Evolutionary conservation across 2,113 vertebrate genomes (phyloP), one percentile per base, ranked within the genome.

Genomic region (Lepisosteus oculatus): DNA sequence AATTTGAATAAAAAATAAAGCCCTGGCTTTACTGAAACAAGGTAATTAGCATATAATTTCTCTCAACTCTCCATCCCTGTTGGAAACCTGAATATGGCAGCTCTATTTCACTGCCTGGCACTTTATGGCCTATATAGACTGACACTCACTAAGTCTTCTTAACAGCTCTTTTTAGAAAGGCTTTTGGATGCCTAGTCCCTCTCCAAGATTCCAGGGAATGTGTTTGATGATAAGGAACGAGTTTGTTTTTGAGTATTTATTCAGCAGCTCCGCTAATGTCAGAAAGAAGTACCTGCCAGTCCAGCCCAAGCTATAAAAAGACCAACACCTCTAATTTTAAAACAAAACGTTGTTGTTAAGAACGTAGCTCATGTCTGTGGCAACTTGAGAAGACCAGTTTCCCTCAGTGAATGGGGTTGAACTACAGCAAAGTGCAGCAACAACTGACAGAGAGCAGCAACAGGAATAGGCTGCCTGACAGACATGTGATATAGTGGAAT

Each of bases 151-250:
- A 8, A 42, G 61, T 41, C 13, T 63, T 61, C 57, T 57, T 61
- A 42, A 67, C 69, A 61, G n/a, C 17, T n/a, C 69, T 61, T 61
- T 71, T 59, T 68, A 47, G 65, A 62, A 63, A 56, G 61, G 59
- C 8, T 54, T 72, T 43, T 74, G 43, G 6, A 42, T 15, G 42
- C 68, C 29, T 59, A 65, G 65, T 15, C 15, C 70, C 59, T 74
- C 84, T 91, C 89, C 89, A 93, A 90, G 90, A 93, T 94, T 93
- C 92, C 92, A 92, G 83, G 69, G 87, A 92, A 91, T 69, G 88
- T 89, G 86, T 90, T 84, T 77, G 89, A 29, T 29, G 29, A 93
- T 93, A 93, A 93, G 84, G 71, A 8, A 72, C 73, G 72, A 81
- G 74, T 76, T 81, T 87, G 80, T 86, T 84, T 79, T 83, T 87